These are phyloP conservation scores for Porphyrio hochstetteri DNA, from an alignment of 2,113 vertebrate species.

Conservation along the genomic window DNA sequence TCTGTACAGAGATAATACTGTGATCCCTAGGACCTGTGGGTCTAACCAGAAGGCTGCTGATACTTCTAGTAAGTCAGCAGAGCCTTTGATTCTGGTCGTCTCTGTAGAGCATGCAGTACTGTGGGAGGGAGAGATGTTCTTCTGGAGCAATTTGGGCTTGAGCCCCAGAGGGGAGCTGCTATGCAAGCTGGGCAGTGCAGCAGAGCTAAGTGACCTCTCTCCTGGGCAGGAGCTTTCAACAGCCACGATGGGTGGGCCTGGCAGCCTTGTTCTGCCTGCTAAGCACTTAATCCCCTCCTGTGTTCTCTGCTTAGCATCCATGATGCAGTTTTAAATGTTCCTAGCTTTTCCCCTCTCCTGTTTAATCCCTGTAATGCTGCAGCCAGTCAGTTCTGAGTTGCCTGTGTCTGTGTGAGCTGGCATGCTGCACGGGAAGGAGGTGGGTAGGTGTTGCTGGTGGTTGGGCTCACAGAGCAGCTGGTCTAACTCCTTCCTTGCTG, in stretches of 20 bases:
- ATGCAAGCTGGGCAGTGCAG: not conserved
- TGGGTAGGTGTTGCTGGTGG: not conserved
- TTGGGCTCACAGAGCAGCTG: not conserved
- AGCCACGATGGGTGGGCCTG: not conserved
- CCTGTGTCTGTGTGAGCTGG: not conserved
- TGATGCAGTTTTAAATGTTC: constrained; percentile 6
- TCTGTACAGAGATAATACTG: fast-evolving
- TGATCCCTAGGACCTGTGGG: not conserved
- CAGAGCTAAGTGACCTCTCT: not conserved
- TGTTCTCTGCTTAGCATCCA: constrained; percentile 2
- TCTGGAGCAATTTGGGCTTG: not conserved
- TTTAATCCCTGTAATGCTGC: constrained; percentile 21
- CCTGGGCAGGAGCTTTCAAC: not conserved
- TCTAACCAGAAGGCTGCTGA: not conserved
- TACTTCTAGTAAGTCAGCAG: not conserved
- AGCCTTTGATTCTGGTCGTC: not conserved
- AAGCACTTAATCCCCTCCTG: constrained; percentile 65
- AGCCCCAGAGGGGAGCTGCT: not conserved
- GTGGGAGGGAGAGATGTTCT: not conserved
- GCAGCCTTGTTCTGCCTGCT: constrained; percentile 6
- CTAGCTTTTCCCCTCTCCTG: not conserved
- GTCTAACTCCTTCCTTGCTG: not conserved
- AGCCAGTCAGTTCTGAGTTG: not conserved
- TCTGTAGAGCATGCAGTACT: not conserved
- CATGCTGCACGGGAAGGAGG: not conserved